Base-by-base conservation (phyloP, 2,888 invertebrate genomes). In the Cinara cedri region DNA sequence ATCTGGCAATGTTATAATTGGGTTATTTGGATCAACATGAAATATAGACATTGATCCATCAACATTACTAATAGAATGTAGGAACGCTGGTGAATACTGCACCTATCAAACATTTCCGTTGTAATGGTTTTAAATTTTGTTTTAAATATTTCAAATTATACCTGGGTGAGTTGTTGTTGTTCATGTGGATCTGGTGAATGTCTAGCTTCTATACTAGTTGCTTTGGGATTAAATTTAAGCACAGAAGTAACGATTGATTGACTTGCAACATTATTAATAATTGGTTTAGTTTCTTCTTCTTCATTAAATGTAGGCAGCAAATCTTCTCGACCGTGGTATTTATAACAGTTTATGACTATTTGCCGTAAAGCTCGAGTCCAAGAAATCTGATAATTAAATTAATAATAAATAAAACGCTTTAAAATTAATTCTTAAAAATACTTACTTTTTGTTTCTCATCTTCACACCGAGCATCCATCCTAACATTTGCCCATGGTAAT, bases 341-440 rank as follows among this genome's bases (percentile, higher is more conserved):
- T 97, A 89, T 98, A 98, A 87, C 98, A 98, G 88, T 97, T 97
- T 85, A 96, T 94, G 82, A 98, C 97, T 84, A 98, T 97, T 87
- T 97, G 96, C 70, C 97, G 90, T 83, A 98, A 88, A 46, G 97
- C 97, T 87, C 97, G 96, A 42, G 97, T 98, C 97, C 98, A 98
- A 78, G 97, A 97, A 86, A 97, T 96, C 96, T 97, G 87, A 70
- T 86, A 86, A 83, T 82, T 81, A 80, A 54, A 63, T 66, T 2
- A 71, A 49, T 13, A 42, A 62, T 51, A 16, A 49, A 62, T 21
- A 34, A 42, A 68, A 54, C 51, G 2, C 4, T 70, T 46, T 6
- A 49, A n/a, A 1, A 68, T 42, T 6, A 2, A 14, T 65, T 19
- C 1, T 51, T 19, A 19, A 46, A 46, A 49, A n/a, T 34, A 49